Evolutionary conservation across 2,113 vertebrate genomes (phyloP), one percentile per base, ranked within the genome.

Genomic region (Dipodomys merriami): DNA sequence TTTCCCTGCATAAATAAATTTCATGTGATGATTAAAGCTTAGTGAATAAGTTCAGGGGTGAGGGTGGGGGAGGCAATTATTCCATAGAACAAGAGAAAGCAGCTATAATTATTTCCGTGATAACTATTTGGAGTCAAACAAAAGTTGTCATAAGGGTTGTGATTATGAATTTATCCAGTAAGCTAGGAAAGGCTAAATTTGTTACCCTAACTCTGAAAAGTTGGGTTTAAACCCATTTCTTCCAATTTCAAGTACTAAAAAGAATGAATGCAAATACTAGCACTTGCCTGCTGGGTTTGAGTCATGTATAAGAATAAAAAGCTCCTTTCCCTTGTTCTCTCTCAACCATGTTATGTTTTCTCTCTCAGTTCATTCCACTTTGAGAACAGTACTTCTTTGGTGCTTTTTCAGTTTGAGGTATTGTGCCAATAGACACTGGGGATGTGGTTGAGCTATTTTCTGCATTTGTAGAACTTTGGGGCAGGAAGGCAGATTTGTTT

Each of bases 1-100:
- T 84, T 88, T 94, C 80, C 94, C 96, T 96, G 91, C 94, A 78
- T 93, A 96, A 95, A 86, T 49, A 95, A 68, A 65, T 93, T 88
- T 96, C 96, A 65, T 80, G 60, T 73, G 65, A 86, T 92, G 88
- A 96, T 89, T 88, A 97, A 94, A 93, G 74, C 87, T 95, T 88
- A 71, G 46, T 57, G 73, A 92, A 18, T 94, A 95, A 95, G 83
- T 49, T 94, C n/a, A 83, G 33, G 79, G 69, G 46, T 6, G n/a
- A 94, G 82, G 30, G 64, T 10, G 69, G 89, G 86, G 95, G 73
- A 18, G 57, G 60, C 39, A 89, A 95, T 96, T 96, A 95, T 95
- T 91, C 71, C 53, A 73, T 33, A n/a, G 77, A 94, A 91, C 64
- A 78, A 33, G 83, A 89, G 83, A 91, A 95, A 85, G 83, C 85